Percentiles rank a stretch among this genome's conserved stretches.
Evolutionary conservation across 1,140 invertebrate species (phyloP).

Genomic region (Leptinotarsa defecta): DNA sequence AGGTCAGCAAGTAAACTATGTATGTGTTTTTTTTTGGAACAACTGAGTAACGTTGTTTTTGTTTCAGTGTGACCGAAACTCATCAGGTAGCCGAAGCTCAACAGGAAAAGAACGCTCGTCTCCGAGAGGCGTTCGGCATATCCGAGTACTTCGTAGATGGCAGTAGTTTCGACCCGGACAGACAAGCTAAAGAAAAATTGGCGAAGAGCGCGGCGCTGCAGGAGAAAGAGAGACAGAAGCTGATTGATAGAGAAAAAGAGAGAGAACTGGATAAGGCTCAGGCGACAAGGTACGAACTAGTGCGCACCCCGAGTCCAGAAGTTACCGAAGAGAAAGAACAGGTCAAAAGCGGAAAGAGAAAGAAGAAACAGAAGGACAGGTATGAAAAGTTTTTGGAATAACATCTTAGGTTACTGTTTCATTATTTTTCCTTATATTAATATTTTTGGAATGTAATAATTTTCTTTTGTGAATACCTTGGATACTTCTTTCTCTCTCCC

Average conservation of each 20-base stretch:
- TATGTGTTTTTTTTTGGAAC: too few species aligned
- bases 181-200: conserved; percentile 78
- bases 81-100: conserved; percentile 97
- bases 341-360: conserved; percentile 62
- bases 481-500: too few species aligned
- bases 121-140: conserved; percentile 94
- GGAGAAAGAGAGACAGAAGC: conserved; percentile 58
- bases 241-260: too few species aligned
- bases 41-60: conserved; percentile 28
- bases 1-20: too few species aligned
- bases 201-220: conserved; percentile 61
- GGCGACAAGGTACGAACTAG: conserved; percentile 66
- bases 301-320: conserved; percentile 64
- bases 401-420: too few species aligned
- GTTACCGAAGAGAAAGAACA: conserved; percentile 14
- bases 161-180: conserved; percentile 86
- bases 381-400: background rate
- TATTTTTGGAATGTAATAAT: too few species aligned
- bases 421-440: too few species aligned
- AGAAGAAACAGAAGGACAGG: conserved; percentile 55
- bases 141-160: conserved; percentile 93
- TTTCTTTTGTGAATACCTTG: too few species aligned
- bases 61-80: conserved; percentile 85
- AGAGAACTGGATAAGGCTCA: too few species aligned
- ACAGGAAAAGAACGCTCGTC: conserved; percentile 89